Evolutionary conservation across 1,140 invertebrate genomes (phyloP).

Genomic region (Drosophila kohkoa): DNA sequence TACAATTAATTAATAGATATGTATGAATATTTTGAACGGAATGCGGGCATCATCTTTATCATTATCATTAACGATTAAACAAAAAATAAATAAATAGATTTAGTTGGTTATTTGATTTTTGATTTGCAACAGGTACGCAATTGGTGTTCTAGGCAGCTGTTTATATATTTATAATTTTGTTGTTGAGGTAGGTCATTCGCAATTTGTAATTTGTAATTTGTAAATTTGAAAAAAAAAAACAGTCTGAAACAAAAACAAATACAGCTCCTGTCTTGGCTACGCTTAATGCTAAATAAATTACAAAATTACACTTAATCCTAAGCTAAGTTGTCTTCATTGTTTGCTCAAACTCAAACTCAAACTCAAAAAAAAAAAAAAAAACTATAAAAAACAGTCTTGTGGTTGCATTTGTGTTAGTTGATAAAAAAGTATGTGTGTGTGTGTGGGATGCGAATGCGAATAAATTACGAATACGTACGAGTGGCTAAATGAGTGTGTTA

Average conservation of each 20-base stretch:
- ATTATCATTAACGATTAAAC: constrained; percentile 27
- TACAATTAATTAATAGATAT: constrained; percentile 37
- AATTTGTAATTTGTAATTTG: constrained; percentile 33
- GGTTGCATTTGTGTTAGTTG: constrained; percentile 84
- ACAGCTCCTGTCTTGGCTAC: constrained; percentile 14
- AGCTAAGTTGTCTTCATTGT: constrained; percentile 41
- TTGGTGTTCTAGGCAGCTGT: constrained; percentile 54
- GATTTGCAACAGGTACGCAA: constrained; percentile 79
- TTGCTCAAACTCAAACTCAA: constrained; percentile 30
- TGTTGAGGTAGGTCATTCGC: constrained; percentile 50
- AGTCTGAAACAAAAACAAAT: constrained; percentile 26
- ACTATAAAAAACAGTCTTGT: constrained; percentile 78
- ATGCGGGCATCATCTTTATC: constrained; percentile 50
- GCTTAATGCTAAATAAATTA: constrained; percentile 21
- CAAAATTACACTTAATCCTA: constrained; percentile 11
- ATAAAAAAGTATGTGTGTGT: neutral
- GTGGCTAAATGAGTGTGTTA: constrained; percentile 37
- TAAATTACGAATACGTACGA: constrained; percentile 58
- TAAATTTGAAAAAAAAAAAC: constrained; percentile 41
- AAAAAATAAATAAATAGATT: constrained; percentile 40
- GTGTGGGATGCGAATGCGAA: constrained; percentile 58
- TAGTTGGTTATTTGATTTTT: constrained; percentile 47
- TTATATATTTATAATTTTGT: constrained; percentile 42
- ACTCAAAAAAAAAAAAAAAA: constrained; percentile 27
- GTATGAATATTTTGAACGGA: constrained; percentile 67